Evolutionary conservation across 2,888 invertebrate genomes (phyloP).

Genomic region (Pherbina coryleti): DNA sequence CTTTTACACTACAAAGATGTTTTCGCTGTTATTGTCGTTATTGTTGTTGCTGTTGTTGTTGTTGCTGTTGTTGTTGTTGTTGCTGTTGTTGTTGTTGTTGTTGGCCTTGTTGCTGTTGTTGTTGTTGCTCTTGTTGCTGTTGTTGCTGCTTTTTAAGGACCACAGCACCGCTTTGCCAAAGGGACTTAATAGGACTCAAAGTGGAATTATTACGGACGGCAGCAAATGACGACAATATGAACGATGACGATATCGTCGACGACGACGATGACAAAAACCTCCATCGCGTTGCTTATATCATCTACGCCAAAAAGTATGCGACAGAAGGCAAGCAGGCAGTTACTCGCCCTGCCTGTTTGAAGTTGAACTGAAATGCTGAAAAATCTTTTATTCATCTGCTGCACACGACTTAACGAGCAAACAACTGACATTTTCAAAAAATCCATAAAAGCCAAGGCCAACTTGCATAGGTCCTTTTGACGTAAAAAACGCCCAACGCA

Average conservation of each 20-base stretch:
- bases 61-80: too few relatives aligned
- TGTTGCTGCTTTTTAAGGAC: neutral
- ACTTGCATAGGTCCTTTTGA: neutral
- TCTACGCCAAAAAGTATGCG: neutral
- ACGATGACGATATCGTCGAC: neutral
- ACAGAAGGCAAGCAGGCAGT: neutral
- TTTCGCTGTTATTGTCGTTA: too few relatives aligned
- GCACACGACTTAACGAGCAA: neutral
- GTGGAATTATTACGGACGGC: neutral
- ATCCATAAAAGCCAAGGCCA: neutral
- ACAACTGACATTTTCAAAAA: neutral
- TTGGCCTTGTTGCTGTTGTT: too few relatives aligned
- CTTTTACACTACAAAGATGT: too few relatives aligned
- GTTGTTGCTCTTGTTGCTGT: too few relatives aligned
- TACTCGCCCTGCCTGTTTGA: too few relatives aligned
- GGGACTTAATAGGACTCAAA: slow-evolving; percentile 4
- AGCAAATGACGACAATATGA: neutral
- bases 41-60: too few relatives aligned
- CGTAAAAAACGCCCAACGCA: neutral
- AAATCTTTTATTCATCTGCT: slow-evolving; percentile 43
- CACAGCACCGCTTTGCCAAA: neutral
- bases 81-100: too few relatives aligned
- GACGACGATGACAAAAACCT: neutral
- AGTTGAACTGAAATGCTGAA: neutral
- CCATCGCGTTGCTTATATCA: neutral